Base-by-base conservation (phyloP, 2,888 invertebrate species). In the Xanthorhoe spadicearia region DNA sequence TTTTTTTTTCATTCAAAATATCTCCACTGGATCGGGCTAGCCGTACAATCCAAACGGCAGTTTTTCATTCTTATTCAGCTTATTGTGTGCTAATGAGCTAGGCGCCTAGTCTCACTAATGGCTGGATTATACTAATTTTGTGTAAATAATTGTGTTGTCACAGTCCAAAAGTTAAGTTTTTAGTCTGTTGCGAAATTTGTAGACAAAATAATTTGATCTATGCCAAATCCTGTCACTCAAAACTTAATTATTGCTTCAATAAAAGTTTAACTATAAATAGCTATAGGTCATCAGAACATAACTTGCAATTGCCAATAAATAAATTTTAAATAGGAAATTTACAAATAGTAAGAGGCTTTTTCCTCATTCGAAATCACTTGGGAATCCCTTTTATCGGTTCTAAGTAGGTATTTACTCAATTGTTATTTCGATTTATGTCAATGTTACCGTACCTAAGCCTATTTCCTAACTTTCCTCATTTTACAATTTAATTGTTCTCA, bases 81-180 rank as follows among this genome's bases (percentile, higher is more conserved):
- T 59, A 82, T 82, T 82, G 83, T 82, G 74, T 81, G 83, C 71
- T 72, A 82, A 82, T 83, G 66, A 77, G 69, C 46, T 43, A 66
- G 63, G 60, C 61, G 56, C 49, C 65, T 49, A 48, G 60, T 43
- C 53, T 38, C 55, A 60, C 55, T 38, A 66, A 66, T 66, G 52
- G 15, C 15, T 61, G 23, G 28, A 49, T 61, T 55, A 53, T 59
- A 38, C 57, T 10, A 28, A 58, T 8, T 49, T 35, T 18, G 49
- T 49, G 48, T 43, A 46, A 15, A 13, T 50, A 46, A 50, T 51
- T 38, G 38, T 49, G 17, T 38, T 38, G 38, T 38, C 38, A 38
- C 38, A 38, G 38, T 38, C 35, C 35, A 35, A 35, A 38, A 10
- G 1, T 38, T 9, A 35, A 6, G 6, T 35, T 35, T 38, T 1